phyloP scores from a whole-genome alignment of 1,140 invertebrate genomes.

The Drosophila biarmipes region DNA sequence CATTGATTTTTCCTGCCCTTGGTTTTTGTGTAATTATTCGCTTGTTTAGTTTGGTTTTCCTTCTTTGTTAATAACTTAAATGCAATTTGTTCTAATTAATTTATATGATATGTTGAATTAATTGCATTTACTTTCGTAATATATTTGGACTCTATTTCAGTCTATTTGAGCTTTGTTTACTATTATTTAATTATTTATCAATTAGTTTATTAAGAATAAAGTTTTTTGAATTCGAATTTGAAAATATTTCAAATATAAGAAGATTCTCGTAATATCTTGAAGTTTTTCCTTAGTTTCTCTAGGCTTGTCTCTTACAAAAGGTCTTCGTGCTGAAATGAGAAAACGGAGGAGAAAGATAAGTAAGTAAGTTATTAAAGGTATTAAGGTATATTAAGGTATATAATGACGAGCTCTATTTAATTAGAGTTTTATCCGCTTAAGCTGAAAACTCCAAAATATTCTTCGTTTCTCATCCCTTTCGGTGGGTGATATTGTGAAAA shows the following conservation, averaged over 20 bases:
- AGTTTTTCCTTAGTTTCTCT: slow-evolving; percentile 22
- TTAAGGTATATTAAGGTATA: too few relatives aligned
- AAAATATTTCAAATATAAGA: slow-evolving; percentile 54
- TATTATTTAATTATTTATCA: slow-evolving; percentile 56
- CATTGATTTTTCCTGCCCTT: slow-evolving; percentile 15
- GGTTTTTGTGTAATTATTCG: slow-evolving; percentile 28
- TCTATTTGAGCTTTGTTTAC: slow-evolving; percentile 83
- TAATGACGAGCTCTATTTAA: not conserved
- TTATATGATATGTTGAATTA: slow-evolving; percentile 82
- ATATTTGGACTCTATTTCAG: slow-evolving; percentile 84
- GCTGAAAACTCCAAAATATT: too few relatives aligned
- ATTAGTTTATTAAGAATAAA: slow-evolving; percentile 51
- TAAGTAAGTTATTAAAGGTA: too few relatives aligned
- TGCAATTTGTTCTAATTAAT: slow-evolving; percentile 81
- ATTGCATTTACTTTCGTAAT: slow-evolving; percentile 67
- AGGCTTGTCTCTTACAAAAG: slow-evolving; percentile 24
- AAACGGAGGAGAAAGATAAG: not conserved
- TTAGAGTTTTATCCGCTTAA: not conserved
- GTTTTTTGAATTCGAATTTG: slow-evolving; percentile 45
- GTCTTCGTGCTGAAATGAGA: slow-evolving; percentile 14
- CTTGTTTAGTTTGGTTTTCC: slow-evolving; percentile 18
- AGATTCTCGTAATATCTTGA: slow-evolving; percentile 37
- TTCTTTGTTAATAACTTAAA: slow-evolving; percentile 71
- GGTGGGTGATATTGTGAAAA: not conserved
- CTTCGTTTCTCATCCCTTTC: too few relatives aligned